Evolutionary conservation across 2,113 vertebrate genomes (phyloP).

Genomic region (Stomatorhinus ivindoensis): DNA sequence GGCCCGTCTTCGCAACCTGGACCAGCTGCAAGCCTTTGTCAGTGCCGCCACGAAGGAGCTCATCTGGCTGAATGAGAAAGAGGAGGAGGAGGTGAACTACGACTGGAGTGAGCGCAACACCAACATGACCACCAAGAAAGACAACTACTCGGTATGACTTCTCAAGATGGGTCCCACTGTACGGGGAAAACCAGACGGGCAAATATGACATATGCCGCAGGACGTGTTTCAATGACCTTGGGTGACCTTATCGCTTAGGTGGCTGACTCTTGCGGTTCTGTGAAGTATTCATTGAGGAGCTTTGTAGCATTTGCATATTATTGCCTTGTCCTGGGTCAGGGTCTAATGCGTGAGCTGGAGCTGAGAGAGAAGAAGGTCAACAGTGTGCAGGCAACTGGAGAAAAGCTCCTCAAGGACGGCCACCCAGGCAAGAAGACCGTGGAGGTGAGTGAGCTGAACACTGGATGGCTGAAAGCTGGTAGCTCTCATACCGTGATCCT

Average conservation of each 20-base stretch:
- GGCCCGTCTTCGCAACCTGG: constrained; percentile 73
- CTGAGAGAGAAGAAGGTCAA: constrained; percentile 76
- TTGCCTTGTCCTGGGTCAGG: constrained; percentile 50
- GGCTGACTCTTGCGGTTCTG: background rate
- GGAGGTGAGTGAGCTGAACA: constrained; percentile 60
- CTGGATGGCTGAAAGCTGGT: background rate
- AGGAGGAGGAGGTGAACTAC: constrained; percentile 85
- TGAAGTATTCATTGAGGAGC: background rate
- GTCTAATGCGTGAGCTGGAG: constrained; percentile 86
- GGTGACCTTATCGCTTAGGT: background rate
- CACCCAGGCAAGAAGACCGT: constrained; percentile 77
- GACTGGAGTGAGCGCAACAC: constrained; percentile 87
- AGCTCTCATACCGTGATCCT: background rate
- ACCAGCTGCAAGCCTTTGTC: constrained; percentile 77
- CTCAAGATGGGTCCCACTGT: background rate
- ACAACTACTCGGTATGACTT: constrained; percentile 77
- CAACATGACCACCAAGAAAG: constrained; percentile 84
- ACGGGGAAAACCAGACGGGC: background rate
- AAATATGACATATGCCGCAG: background rate
- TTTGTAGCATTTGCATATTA: background rate
- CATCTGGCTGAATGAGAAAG: constrained; percentile 88
- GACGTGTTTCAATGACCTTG: background rate
- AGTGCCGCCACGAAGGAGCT: constrained; percentile 78
- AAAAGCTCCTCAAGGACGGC: constrained; percentile 70
- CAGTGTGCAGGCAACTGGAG: constrained; percentile 69